Conservation (phyloP, 2,888 invertebrate species). For the Catocala nupta region DNA sequence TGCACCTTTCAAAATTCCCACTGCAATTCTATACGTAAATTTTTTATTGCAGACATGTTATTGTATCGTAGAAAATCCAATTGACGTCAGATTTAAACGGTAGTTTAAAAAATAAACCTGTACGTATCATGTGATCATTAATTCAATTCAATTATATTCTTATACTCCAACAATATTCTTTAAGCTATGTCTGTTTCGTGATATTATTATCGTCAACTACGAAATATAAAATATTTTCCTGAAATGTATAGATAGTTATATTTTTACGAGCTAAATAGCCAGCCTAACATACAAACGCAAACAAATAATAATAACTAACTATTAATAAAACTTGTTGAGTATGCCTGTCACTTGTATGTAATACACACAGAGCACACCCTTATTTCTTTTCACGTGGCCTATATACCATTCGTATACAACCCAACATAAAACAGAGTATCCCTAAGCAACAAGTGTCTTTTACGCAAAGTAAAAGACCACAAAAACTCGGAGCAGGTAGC, state of each 20-base stretch:
- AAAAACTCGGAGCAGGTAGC: conserved; percentile 83
- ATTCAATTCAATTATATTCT: too few relatives aligned
- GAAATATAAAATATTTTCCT: too few relatives aligned
- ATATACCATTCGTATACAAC: conserved; percentile 42
- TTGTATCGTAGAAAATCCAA: conserved; percentile 16
- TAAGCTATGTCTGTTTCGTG: too few relatives aligned
- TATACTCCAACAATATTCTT: too few relatives aligned
- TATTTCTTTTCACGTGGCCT: conserved; percentile 40
- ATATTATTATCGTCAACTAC: too few relatives aligned
- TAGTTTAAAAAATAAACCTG: too few relatives aligned
- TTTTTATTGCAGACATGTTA: conserved; percentile 21
- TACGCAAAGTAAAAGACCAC: conserved; percentile 80
- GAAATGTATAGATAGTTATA: too few relatives aligned
- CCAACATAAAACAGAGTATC: conserved; percentile 71
- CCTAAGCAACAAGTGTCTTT: conserved; percentile 84
- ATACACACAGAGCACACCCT: conserved; percentile 1
- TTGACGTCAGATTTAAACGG: not conserved
- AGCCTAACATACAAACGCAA: too few relatives aligned
- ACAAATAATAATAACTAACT: too few relatives aligned
- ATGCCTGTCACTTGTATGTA: not conserved
- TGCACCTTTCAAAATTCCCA: conserved; percentile 83
- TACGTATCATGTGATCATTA: too few relatives aligned
- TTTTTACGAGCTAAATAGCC: too few relatives aligned
- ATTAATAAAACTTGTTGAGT: too few relatives aligned
- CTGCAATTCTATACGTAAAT: conserved; percentile 48